Evolutionary conservation across 2,888 invertebrate genomes (phyloP).

Genomic region (Strigamia transsilvanica): DNA sequence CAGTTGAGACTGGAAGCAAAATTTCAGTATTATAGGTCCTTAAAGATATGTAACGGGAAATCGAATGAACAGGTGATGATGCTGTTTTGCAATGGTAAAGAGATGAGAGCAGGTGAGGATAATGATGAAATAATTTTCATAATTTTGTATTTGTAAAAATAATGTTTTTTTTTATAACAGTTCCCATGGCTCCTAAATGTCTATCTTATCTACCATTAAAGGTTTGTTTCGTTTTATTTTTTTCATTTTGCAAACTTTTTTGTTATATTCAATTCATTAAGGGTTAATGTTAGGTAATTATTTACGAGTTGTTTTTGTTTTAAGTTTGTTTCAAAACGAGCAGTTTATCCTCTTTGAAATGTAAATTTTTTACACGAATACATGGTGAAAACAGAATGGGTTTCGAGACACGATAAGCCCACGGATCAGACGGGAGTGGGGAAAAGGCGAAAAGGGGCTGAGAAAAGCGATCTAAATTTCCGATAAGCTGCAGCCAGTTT

Average conservation of each 20-base stretch:
- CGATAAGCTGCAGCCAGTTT: slow-evolving; percentile 35
- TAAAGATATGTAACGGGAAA: neutral
- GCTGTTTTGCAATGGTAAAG: neutral
- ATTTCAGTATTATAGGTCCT: neutral
- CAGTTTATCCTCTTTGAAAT: neutral
- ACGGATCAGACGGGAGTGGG: slow-evolving; percentile 17
- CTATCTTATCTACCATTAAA: neutral
- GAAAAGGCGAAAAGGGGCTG: slow-evolving; percentile 38
- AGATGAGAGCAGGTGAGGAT: slow-evolving; percentile 6
- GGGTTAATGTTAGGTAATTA: neutral
- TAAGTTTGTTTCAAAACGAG: neutral
- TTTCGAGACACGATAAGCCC: slow-evolving; percentile 8
- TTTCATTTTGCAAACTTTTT: too few relatives aligned
- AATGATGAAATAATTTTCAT: slow-evolving; percentile 6
- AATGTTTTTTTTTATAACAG: neutral
- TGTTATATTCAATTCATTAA: neutral
- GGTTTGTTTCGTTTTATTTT: neutral
- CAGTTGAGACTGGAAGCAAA: neutral
- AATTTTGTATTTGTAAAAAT: neutral
- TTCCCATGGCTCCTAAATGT: too few relatives aligned
- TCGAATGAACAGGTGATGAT: neutral
- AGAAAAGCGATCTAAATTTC: slow-evolving; percentile 32
- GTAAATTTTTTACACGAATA: slow-evolving; percentile 22
- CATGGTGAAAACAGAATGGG: slow-evolving; percentile 1
- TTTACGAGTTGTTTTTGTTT: neutral